Percentiles rank a stretch among this genome's conserved stretches.
These are phyloP conservation scores for Strongylocentrotus purpuratus DNA, from an alignment of 35 echinoderm and acorn worm species.

Conservation along the genomic window DNA sequence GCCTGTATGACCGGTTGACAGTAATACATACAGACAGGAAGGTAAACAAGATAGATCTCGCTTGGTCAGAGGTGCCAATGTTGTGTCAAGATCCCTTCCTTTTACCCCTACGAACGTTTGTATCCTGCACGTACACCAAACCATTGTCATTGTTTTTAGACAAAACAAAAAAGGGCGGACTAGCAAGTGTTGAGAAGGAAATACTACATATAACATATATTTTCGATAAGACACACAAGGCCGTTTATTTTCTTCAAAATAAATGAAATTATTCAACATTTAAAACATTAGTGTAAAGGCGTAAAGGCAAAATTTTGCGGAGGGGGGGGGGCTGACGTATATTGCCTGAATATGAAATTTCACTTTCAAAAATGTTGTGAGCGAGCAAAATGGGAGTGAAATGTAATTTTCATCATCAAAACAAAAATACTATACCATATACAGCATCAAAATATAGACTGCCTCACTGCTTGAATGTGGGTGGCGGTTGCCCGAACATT, in stretches of 20 bases:
- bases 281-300: too few relatives aligned
- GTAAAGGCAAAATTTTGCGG: too few relatives aligned
- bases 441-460: too few relatives aligned
- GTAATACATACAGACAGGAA: background rate
- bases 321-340: background rate
- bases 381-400: too few relatives aligned
- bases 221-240: too few relatives aligned
- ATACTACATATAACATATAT: too few relatives aligned
- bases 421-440: too few relatives aligned
- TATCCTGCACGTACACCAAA: background rate
- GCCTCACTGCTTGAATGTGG: too few relatives aligned
- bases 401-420: too few relatives aligned
- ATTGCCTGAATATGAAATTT: background rate
- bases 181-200: background rate
- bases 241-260: too few relatives aligned
- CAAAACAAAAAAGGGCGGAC: background rate
- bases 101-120: background rate
- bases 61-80: background rate
- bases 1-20: background rate
- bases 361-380: background rate
- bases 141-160: background rate
- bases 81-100: background rate
- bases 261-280: too few relatives aligned
- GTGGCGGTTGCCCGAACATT: too few relatives aligned
- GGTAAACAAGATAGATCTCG: background rate